These are phyloP conservation scores for Bombyx mori DNA, from an alignment of 1,140 invertebrate genomes.

Conservation along the genomic window ASM3026992v2 NC_085127.1:13411501-13412000, in stretches of 20 bases:
- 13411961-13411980: conserved; percentile 22
- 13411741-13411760: conserved; percentile 51
- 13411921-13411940: conserved; percentile 14
- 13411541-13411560: conserved; percentile 29
- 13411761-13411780: conserved; percentile 51
- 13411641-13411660: conserved; percentile 26
- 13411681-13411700: conserved; percentile 44
- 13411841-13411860: conserved; percentile 18
- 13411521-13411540: conserved; percentile 24
- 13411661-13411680: conserved; percentile 40
- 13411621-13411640: conserved; percentile 19
- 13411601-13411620: conserved; percentile 27
- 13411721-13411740: conserved; percentile 45
- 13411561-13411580: conserved; percentile 57
- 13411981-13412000: conserved; percentile 15
- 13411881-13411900: conserved; percentile 10
- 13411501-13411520: conserved; percentile 33
- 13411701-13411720: conserved; percentile 46
- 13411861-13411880: conserved; percentile 16
- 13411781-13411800: conserved; percentile 35
- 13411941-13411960: conserved; percentile 23
- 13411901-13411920: conserved; percentile 20
- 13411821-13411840: conserved; percentile 22
- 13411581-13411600: conserved; percentile 54
- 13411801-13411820: conserved; percentile 23